Conservation (phyloP, 2,888 invertebrate species). For the Orthosia cruda region DNA sequence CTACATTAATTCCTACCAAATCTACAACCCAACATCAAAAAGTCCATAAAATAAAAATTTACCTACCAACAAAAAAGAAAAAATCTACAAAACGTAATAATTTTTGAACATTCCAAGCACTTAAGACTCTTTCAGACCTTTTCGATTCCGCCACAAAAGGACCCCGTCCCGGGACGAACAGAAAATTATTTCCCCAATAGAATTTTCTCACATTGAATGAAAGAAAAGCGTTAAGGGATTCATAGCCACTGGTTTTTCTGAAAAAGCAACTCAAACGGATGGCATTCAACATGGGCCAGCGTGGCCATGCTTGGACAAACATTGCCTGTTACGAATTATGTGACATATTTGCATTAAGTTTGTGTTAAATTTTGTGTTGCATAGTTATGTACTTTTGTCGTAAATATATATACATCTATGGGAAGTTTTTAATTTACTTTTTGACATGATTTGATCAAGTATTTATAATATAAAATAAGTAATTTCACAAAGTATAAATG, state of each 20-base stretch:
- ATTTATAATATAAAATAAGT: no score
- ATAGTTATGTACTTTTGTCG: neutral
- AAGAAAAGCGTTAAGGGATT: constrained; percentile 79
- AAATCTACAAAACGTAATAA: constrained; percentile 60
- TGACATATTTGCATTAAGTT: constrained; percentile 70
- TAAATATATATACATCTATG: no score
- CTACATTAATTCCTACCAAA: neutral
- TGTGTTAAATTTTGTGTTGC: constrained; percentile 5
- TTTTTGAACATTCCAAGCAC: constrained; percentile 68
- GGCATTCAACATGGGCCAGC: constrained; percentile 74
- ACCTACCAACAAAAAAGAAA: constrained; percentile 23
- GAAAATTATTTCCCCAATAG: constrained; percentile 86
- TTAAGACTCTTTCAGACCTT: constrained; percentile 67
- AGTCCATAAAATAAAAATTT: constrained; percentile 38
- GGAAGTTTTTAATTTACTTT: neutral
- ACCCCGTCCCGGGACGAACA: constrained; percentile 70
- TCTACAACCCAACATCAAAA: constrained; percentile 6
- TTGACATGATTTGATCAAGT: no score
- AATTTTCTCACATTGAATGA: constrained; percentile 84
- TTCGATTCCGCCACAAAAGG: constrained; percentile 76
- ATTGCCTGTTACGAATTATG: constrained; percentile 69
- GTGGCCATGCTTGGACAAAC: constrained; percentile 75
- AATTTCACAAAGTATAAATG: no score
- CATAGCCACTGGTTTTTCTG: constrained; percentile 85
- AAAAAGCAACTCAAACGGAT: constrained; percentile 82